phyloP scores from a whole-genome alignment of 1,140 invertebrate species.

The Drosophila tristis region DNA sequence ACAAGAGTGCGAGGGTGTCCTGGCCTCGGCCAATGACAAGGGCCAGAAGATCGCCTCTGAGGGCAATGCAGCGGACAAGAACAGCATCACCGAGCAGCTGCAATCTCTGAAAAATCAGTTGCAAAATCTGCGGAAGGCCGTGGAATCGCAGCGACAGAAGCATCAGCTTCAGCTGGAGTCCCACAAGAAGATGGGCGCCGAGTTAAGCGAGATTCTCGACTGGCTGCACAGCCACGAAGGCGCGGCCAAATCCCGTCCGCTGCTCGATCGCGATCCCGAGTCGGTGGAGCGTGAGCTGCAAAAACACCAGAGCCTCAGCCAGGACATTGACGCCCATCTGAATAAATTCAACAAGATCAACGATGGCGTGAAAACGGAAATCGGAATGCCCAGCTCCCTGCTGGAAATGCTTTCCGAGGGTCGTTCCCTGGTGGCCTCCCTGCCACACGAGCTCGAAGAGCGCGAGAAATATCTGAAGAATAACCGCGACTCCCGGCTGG shows the following conservation, averaged over 20 bases:
- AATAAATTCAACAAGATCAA: slow-evolving; percentile 88
- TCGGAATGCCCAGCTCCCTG: slow-evolving; percentile 91
- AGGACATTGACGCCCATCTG: slow-evolving; percentile 90
- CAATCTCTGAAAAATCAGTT: slow-evolving; percentile 94
- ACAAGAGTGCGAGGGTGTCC: slow-evolving; percentile 94
- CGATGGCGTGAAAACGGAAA: slow-evolving; percentile 89
- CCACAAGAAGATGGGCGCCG: slow-evolving; percentile 91
- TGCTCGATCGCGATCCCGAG: slow-evolving; percentile 90
- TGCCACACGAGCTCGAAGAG: slow-evolving; percentile 92
- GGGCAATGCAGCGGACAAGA: slow-evolving; percentile 93
- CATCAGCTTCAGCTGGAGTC: slow-evolving; percentile 95
- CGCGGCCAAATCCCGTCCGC: slow-evolving; percentile 91
- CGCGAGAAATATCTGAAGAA: slow-evolving; percentile 91
- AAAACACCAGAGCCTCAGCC: slow-evolving; percentile 90
- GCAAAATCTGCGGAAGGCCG: slow-evolving; percentile 90
- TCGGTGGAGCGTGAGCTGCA: slow-evolving; percentile 93
- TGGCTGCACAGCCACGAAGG: slow-evolving; percentile 94
- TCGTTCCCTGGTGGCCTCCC: slow-evolving; percentile 89
- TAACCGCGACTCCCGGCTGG: slow-evolving; percentile 91
- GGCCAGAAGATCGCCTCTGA: slow-evolving; percentile 95
- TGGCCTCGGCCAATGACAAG: slow-evolving; percentile 94
- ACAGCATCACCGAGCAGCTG: slow-evolving; percentile 93
- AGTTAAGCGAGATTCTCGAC: slow-evolving; percentile 92
- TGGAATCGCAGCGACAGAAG: slow-evolving; percentile 93
- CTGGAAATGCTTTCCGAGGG: slow-evolving; percentile 93